Conservation (phyloP, 2,113 vertebrate genomes). For the Passer domesticus region DNA sequence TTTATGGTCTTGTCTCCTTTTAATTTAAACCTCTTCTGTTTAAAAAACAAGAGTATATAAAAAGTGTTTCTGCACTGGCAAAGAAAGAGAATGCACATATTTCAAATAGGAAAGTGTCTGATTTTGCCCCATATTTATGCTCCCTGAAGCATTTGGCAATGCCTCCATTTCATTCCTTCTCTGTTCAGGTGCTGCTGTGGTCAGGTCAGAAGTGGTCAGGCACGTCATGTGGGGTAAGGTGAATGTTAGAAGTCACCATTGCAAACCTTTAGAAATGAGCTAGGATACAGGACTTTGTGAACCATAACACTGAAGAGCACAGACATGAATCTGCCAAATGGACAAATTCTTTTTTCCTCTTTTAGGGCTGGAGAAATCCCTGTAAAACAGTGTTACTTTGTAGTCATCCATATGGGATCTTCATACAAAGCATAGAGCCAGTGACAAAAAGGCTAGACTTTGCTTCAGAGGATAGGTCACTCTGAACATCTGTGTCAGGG, state of each 20-base stretch:
- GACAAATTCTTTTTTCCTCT: not conserved
- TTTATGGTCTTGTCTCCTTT: constrained; percentile 16
- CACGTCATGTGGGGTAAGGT: not conserved
- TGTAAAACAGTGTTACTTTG: not conserved
- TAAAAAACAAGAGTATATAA: not conserved
- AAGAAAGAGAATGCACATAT: not conserved
- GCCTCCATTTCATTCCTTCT: not conserved
- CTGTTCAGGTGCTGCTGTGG: not conserved
- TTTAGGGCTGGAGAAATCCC: not conserved
- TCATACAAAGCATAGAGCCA: not conserved
- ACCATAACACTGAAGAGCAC: not conserved
- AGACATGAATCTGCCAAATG: not conserved
- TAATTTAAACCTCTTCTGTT: not conserved
- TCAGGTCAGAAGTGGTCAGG: not conserved
- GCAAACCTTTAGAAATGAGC: not conserved
- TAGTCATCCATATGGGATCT: not conserved
- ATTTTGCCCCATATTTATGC: not conserved
- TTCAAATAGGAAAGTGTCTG: not conserved
- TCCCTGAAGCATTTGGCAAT: not conserved
- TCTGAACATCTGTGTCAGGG: not conserved
- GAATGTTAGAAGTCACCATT: not conserved
- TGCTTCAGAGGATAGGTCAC: not conserved
- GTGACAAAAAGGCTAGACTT: not conserved
- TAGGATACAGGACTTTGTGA: not conserved
- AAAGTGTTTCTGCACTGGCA: not conserved